Conservation (phyloP, 2,888 invertebrate species). For the Dascillus cervinus region DNA sequence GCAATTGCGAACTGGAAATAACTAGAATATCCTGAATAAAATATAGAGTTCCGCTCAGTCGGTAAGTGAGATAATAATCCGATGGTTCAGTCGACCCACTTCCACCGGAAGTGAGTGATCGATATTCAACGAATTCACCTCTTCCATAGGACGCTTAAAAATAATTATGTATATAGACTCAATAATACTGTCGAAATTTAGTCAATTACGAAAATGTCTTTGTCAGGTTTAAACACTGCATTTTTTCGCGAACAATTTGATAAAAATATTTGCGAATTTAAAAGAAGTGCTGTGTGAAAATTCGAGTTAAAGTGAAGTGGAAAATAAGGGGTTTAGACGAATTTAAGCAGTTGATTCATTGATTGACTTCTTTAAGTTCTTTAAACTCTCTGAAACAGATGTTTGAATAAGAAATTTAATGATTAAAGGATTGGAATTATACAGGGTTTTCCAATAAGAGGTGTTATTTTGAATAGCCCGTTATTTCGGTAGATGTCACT, state of each 20-base stretch:
- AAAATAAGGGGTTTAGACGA: conserved; percentile 24
- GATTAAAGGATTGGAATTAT: conserved; percentile 22
- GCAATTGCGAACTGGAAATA: conserved; percentile 34
- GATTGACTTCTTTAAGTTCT: conserved; percentile 24
- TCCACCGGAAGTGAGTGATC: conserved; percentile 26
- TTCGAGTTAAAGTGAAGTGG: conserved; percentile 25
- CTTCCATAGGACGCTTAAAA: conserved; percentile 9
- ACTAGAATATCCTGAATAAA: conserved; percentile 36
- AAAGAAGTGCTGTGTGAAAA: conserved; percentile 28
- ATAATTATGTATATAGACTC: no score
- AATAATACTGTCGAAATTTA: no score
- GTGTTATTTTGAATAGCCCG: no score
- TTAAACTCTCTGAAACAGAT: conserved; percentile 22
- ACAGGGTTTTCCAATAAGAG: no score
- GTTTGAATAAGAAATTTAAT: conserved; percentile 26
- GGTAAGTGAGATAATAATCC: conserved; percentile 34
- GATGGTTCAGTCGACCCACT: conserved; percentile 24
- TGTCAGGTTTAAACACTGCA: neutral
- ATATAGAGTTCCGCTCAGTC: conserved; percentile 33
- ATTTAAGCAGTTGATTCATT: conserved; percentile 29
- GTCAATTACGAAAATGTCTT: neutral
- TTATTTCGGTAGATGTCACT: no score
- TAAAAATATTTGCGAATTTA: no score
- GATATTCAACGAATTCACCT: conserved; percentile 14
- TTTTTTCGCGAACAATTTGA: no score